phyloP scores from a whole-genome alignment of 2,888 invertebrate species.

The Leucophenga maculata region DNA sequence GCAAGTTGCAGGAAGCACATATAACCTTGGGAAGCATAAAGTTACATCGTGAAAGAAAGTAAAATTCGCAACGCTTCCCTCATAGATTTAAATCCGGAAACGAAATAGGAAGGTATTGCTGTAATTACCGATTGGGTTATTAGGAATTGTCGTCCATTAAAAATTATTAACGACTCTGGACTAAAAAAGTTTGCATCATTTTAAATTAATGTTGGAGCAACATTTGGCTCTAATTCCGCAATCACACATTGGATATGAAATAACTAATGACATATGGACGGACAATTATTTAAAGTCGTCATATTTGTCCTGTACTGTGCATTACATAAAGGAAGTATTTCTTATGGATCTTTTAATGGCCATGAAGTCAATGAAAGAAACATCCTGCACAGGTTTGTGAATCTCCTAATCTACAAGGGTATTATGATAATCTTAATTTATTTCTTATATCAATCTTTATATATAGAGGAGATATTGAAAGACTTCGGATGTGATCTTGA shows the following conservation, averaged over 20 bases:
- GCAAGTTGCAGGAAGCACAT: slow-evolving; percentile 11
- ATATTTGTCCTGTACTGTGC: slow-evolving; percentile 11
- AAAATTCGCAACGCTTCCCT: not conserved
- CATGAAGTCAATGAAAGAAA: slow-evolving; percentile 11
- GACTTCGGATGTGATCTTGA: not conserved
- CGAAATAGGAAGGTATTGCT: slow-evolving; percentile 25
- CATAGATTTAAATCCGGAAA: slow-evolving; percentile 25
- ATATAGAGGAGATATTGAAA: not conserved
- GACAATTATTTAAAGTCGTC: slow-evolving; percentile 22
- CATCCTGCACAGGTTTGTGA: not conserved
- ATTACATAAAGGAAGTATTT: slow-evolving; percentile 15
- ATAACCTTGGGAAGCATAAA: slow-evolving; percentile 15
- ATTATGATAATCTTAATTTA: not conserved
- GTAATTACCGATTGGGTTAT: slow-evolving; percentile 37
- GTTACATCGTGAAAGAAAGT: not conserved
- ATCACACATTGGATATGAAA: slow-evolving; percentile 12
- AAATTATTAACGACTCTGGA: slow-evolving; percentile 32
- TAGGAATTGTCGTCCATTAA: slow-evolving; percentile 34
- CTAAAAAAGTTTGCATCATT: slow-evolving; percentile 28
- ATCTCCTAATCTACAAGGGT: too few species aligned
- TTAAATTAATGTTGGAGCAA: slow-evolving; percentile 32
- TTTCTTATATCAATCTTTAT: not conserved
- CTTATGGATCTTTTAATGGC: not conserved
- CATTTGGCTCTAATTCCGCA: slow-evolving; percentile 25
- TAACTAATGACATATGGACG: slow-evolving; percentile 20